Conservation (phyloP, 2,888 invertebrate species). For the Volucella inanis region DNA sequence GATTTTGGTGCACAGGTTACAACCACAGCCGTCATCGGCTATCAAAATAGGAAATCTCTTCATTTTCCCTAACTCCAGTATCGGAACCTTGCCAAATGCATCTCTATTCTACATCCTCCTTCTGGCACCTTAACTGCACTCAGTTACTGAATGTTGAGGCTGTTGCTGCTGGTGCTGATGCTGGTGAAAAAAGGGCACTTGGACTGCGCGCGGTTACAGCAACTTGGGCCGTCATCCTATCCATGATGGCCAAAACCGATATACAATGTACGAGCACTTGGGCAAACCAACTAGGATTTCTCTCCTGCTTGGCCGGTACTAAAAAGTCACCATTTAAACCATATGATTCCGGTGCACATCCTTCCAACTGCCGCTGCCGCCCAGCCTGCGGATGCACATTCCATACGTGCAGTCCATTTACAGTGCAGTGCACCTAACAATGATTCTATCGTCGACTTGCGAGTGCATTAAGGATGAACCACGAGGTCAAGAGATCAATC, state of each 20-base stretch:
- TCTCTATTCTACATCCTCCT: conserved; percentile 65
- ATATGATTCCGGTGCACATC: conserved; percentile 55
- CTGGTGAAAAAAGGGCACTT: conserved; percentile 57
- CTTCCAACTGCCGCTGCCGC: conserved; percentile 47
- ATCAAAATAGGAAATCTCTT: conserved; percentile 74
- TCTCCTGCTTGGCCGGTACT: conserved; percentile 6
- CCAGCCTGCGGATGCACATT: conserved; percentile 67
- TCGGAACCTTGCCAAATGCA: conserved; percentile 67
- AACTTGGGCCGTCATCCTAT: conserved; percentile 30
- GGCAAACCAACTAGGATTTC: conserved; percentile 42
- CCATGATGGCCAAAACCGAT: conserved; percentile 58
- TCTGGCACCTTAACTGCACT: conserved; percentile 26
- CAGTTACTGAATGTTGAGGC: background rate
- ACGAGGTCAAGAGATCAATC: conserved; percentile 72
- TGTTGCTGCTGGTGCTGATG: background rate
- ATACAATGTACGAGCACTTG: conserved; percentile 52
- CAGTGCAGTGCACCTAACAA: conserved; percentile 66
- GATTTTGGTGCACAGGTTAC: conserved; percentile 60
- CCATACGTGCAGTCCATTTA: conserved; percentile 50
- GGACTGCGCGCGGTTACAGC: conserved; percentile 5
- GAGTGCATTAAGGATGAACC: conserved; percentile 74
- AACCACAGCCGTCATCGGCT: conserved; percentile 49
- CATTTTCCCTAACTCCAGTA: conserved; percentile 63
- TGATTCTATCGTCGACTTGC: conserved; percentile 70
- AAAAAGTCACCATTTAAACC: conserved; percentile 49